Evolutionary conservation across 2,113 vertebrate species (phyloP), one percentile per base, ranked within the genome.

Genomic region (Silurus meridionalis): DNA sequence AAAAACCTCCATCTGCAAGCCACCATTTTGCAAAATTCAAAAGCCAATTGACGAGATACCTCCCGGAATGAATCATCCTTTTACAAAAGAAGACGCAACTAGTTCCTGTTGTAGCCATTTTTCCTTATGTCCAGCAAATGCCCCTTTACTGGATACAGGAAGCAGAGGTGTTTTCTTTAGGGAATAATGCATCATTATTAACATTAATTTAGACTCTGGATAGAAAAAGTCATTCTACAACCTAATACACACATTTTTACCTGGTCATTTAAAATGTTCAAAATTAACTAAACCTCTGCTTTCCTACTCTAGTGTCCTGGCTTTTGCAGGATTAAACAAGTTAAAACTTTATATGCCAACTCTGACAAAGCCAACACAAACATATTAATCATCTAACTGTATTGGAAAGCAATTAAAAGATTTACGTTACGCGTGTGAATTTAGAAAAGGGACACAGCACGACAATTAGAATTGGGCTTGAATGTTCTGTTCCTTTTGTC

Each of bases 81-180:
- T 64, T 55, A 64, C 60, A 80, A 17, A 67, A 61, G 69, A 84
- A 85, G 82, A 86, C 60, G 50, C 80, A 83, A 85, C 52, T 83
- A 48, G 84, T 87, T 88, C 58, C 86, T 87, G 89, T 87, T 91
- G 85, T 92, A 87, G 90, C 87, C 86, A 86, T 91, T 85, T 89
- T 80, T 66, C 83, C 75, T 89, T 86, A 61, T 53, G 37, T 86
- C 61, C 83, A 87, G 46, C 75, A 80, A 85, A 83, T 80, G 83
- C 75, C 53, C 66, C 78, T 72, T 77, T 84, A 83, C 88, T 74
- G 37, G 60, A 83, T 86, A 64, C 14, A 82, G 66, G 83, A 89
- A 87, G 80, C 61, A 57, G 77, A 64, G 21, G 6, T 81, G 48
- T 25, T 28, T 50, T 28, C 50, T 85, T 53, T 71, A 77, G 74